Conservation (phyloP, 2,113 vertebrate species). For the Limnothrissa miodon region DNA sequence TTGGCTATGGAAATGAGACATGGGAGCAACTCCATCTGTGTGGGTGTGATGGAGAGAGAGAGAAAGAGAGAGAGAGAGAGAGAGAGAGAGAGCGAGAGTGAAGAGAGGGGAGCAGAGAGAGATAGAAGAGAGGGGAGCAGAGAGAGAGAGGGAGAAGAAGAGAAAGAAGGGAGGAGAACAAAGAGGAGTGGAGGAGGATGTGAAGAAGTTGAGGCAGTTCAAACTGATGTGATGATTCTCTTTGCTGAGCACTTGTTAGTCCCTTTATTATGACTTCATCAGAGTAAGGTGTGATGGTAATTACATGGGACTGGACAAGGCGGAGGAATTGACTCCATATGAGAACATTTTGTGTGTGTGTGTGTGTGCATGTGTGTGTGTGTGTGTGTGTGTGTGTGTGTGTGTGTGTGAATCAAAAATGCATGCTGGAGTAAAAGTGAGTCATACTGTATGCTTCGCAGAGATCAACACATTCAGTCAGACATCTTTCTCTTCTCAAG, state of each 20-base stretch:
- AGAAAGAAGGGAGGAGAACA: not conserved
- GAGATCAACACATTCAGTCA: too few species aligned
- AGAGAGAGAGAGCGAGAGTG: not conserved
- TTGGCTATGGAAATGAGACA: not conserved
- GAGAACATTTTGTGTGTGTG: slow-evolving; percentile 6
- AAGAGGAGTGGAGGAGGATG: not conserved
- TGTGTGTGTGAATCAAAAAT: not conserved
- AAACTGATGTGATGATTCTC: not conserved
- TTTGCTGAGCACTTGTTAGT: not conserved
- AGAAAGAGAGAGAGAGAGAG: not conserved
- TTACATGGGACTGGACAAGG: not conserved
- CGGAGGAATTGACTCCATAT: too few species aligned
- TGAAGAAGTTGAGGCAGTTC: not conserved
- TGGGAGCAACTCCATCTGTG: not conserved
- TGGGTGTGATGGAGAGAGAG: not conserved
- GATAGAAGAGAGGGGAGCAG: slow-evolving; percentile 15
- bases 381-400: not conserved
- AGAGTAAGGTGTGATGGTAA: not conserved
- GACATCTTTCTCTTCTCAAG: too few species aligned
- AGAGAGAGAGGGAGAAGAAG: not conserved
- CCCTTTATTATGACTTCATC: not conserved
- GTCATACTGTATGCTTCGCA: too few species aligned
- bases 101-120: slow-evolving; percentile 32
- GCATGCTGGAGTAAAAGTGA: too few species aligned
- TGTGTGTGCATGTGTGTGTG: not conserved